Evolutionary conservation across 2,888 invertebrate species (phyloP).

Genomic region (Crepidodera aurea): DNA sequence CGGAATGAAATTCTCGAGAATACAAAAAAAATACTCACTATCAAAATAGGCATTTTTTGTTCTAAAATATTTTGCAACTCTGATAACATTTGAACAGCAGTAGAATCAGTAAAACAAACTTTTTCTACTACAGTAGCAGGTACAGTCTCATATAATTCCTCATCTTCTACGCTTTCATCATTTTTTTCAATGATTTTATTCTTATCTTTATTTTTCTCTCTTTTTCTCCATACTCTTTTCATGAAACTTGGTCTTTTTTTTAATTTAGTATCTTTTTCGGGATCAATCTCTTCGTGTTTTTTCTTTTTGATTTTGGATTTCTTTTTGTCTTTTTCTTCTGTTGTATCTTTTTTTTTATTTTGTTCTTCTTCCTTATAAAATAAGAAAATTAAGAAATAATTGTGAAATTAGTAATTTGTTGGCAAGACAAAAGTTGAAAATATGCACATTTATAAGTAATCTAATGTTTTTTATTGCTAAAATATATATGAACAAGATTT

Average conservation of each 20-base stretch:
- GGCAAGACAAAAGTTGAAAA: too few species aligned
- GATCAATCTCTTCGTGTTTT: slow-evolving; percentile 24
- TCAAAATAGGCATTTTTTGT: slow-evolving; percentile 46
- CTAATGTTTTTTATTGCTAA: too few species aligned
- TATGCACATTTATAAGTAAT: too few species aligned
- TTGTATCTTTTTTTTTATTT: background rate
- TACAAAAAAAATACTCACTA: too few species aligned
- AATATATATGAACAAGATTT: too few species aligned
- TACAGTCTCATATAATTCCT: slow-evolving; percentile 47
- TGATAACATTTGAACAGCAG: slow-evolving; percentile 46
- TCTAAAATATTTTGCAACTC: slow-evolving; percentile 53
- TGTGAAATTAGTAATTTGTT: too few species aligned
- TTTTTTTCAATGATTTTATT: slow-evolving; percentile 2
- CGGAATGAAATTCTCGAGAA: too few species aligned
- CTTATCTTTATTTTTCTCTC: slow-evolving; percentile 40
- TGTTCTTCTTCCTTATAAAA: slow-evolving; percentile 25
- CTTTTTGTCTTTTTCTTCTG: slow-evolving; percentile 11
- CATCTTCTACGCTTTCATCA: slow-evolving; percentile 24
- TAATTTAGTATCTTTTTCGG: slow-evolving; percentile 27
- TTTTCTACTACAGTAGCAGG: slow-evolving; percentile 38
- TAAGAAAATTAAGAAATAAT: too few species aligned
- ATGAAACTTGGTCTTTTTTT: slow-evolving; percentile 50
- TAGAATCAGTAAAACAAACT: slow-evolving; percentile 24
- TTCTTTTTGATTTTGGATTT: slow-evolving; percentile 21
- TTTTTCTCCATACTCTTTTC: slow-evolving; percentile 48